Percentiles rank a stretch among this genome's conserved stretches.
phyloP scores from a whole-genome alignment of 1,140 invertebrate genomes.

The Nasonia giraulti region DNA sequence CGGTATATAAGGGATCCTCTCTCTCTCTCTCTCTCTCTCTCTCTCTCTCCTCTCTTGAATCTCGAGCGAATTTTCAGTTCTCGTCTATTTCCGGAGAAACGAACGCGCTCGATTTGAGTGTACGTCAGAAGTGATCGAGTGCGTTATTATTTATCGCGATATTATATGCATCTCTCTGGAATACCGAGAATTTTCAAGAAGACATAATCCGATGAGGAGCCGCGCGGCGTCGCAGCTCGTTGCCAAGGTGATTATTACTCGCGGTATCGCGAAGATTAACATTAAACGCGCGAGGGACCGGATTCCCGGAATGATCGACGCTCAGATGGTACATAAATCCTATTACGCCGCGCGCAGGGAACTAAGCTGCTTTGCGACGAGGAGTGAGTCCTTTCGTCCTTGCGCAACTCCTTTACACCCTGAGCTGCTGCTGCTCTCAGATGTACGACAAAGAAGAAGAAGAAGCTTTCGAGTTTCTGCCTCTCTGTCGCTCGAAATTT shows the following conservation, averaged over 20 bases:
- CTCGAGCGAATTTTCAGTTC: not conserved
- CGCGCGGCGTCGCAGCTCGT: slow-evolving; percentile 3
- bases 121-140: not conserved
- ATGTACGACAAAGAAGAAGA: too few species aligned
- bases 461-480: too few species aligned
- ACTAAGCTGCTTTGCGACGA: not conserved
- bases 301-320: slow-evolving; percentile 10
- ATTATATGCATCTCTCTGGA: not conserved
- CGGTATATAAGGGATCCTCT: not conserved
- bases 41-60: not conserved
- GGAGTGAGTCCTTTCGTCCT: not conserved
- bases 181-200: slow-evolving; percentile 35
- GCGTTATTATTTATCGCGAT: not conserved
- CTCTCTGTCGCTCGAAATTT: not conserved
- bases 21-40: not conserved
- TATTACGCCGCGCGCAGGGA: not conserved
- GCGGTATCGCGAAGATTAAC: slow-evolving; percentile 31
- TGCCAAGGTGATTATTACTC: slow-evolving; percentile 38
- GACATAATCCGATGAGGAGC: slow-evolving; percentile 40
- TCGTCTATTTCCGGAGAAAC: not conserved
- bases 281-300: not conserved
- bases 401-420: not conserved
- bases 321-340: not conserved
- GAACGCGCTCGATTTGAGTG: not conserved
- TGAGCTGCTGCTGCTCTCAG: too few species aligned